Percentiles rank a stretch among this genome's conserved stretches.
phyloP scores from a whole-genome alignment of 1,140 invertebrate species.

The Drosophila equinoxialis region DNA sequence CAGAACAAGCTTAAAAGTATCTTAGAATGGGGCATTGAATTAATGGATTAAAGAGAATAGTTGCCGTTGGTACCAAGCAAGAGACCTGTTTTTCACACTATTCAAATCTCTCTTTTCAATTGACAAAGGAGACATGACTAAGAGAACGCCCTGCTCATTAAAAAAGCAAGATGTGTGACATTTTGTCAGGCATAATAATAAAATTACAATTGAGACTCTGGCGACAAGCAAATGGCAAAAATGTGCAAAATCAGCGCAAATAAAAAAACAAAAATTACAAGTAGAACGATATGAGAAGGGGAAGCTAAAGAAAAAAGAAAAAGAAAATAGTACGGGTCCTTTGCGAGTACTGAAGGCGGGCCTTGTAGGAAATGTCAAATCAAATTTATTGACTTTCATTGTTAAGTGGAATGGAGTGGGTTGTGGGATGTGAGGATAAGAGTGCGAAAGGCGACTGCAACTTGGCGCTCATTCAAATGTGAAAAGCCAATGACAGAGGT shows the following conservation, averaged over 20 bases:
- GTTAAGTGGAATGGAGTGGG: conserved; percentile 44
- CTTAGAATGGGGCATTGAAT: too few species aligned
- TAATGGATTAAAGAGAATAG: too few species aligned
- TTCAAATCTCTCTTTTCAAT: conserved; percentile 18
- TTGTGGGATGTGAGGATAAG: background rate
- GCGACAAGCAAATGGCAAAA: conserved; percentile 53
- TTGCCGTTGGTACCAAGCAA: background rate
- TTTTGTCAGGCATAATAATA: conserved; percentile 71
- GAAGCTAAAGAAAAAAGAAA: background rate
- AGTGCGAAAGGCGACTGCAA: conserved; percentile 35
- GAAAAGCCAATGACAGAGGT: conserved; percentile 73
- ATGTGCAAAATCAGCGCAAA: conserved; percentile 70
- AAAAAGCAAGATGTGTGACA: conserved; percentile 68
- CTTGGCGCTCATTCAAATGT: conserved; percentile 75
- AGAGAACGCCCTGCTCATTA: conserved; percentile 60
- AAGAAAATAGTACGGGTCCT: conserved; percentile 17
- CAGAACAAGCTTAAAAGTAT: too few species aligned
- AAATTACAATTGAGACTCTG: conserved; percentile 67
- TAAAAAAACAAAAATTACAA: conserved; percentile 5
- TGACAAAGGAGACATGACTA: conserved; percentile 50
- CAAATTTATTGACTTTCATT: conserved; percentile 81
- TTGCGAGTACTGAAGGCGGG: conserved; percentile 21
- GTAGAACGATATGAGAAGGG: background rate
- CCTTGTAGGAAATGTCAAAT: conserved; percentile 71
- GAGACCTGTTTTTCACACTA: background rate